Percentiles rank a stretch among this genome's conserved stretches.
Evolutionary conservation across 2,888 invertebrate genomes (phyloP).

Genomic region (Nephrotoma flavescens): DNA sequence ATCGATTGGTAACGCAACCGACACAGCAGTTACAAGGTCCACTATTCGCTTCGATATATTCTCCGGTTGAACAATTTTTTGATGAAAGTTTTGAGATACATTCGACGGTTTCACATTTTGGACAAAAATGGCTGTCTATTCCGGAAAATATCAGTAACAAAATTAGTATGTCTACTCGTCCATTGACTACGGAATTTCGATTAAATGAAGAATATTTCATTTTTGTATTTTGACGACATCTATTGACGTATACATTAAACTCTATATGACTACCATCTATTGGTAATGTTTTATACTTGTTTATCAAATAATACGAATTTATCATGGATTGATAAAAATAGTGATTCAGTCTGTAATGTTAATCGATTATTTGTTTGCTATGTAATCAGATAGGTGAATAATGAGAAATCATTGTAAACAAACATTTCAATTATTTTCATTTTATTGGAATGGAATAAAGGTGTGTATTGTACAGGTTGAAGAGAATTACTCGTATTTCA

Average conservation of each 20-base stretch:
- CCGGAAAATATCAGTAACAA: not conserved
- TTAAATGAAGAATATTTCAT: not conserved
- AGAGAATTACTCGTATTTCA: not conserved
- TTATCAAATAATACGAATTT: not conserved
- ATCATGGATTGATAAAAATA: not conserved
- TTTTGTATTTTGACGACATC: not conserved
- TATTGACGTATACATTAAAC: not conserved
- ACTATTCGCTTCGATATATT: slow-evolving; percentile 10
- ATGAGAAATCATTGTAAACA: not conserved
- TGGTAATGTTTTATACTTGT: not conserved
- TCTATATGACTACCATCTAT: not conserved
- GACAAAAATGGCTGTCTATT: too few relatives aligned
- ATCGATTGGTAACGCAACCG: slow-evolving; percentile 22
- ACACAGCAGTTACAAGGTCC: slow-evolving; percentile 32
- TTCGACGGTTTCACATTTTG: too few relatives aligned
- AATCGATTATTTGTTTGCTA: not conserved
- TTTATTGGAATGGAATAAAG: not conserved
- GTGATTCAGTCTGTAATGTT: not conserved
- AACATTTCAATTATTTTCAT: not conserved
- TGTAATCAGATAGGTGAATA: not conserved
- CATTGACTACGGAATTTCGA: not conserved
- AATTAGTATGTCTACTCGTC: not conserved
- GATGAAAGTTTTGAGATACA: not conserved
- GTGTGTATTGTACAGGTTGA: not conserved
- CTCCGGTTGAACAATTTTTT: not conserved